Evolutionary conservation across 2,888 invertebrate species (phyloP).

Genomic region (Sphaerophoria taeniata): DNA sequence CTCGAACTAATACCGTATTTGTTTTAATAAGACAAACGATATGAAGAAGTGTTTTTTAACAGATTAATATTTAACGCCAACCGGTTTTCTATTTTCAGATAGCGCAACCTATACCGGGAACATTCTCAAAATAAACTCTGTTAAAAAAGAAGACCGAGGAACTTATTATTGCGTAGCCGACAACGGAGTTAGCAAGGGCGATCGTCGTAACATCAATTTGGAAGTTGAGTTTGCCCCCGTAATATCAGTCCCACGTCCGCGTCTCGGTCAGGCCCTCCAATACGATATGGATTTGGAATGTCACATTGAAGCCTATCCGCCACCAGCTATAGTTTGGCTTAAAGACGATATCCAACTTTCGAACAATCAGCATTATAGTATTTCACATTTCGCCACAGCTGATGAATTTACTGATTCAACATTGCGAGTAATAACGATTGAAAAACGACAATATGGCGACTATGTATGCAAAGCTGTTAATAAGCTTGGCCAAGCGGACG

Average conservation of each 20-base stretch:
- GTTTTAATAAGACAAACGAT: not conserved
- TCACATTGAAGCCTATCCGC: slow-evolving; percentile 97
- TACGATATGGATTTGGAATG: slow-evolving; percentile 98
- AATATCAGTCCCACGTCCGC: slow-evolving; percentile 91
- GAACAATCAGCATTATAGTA: slow-evolving; percentile 95
- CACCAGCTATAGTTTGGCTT: slow-evolving; percentile 95
- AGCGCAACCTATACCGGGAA: slow-evolving; percentile 88
- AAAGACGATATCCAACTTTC: slow-evolving; percentile 92
- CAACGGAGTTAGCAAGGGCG: slow-evolving; percentile 93
- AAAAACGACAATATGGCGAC: slow-evolving; percentile 93
- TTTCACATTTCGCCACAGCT: slow-evolving; percentile 95
- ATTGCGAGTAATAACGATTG: slow-evolving; percentile 93
- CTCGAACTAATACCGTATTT: too few species aligned
- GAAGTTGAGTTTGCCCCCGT: slow-evolving; percentile 96
- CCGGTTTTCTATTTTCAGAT: slow-evolving; percentile 77
- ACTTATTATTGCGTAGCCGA: slow-evolving; percentile 97
- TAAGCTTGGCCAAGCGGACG: slow-evolving; percentile 92
- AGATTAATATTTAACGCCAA: too few species aligned
- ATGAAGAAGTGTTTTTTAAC: not conserved
- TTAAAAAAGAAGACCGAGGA: slow-evolving; percentile 94
- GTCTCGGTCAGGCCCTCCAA: slow-evolving; percentile 93
- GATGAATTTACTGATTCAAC: slow-evolving; percentile 97
- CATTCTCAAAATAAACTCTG: slow-evolving; percentile 88
- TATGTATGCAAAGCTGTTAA: slow-evolving; percentile 95
- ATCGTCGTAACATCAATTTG: slow-evolving; percentile 92